Evolutionary conservation across 2,888 invertebrate species (phyloP), one percentile per base, ranked within the genome.

Genomic region (Amorpha juglandis): DNA sequence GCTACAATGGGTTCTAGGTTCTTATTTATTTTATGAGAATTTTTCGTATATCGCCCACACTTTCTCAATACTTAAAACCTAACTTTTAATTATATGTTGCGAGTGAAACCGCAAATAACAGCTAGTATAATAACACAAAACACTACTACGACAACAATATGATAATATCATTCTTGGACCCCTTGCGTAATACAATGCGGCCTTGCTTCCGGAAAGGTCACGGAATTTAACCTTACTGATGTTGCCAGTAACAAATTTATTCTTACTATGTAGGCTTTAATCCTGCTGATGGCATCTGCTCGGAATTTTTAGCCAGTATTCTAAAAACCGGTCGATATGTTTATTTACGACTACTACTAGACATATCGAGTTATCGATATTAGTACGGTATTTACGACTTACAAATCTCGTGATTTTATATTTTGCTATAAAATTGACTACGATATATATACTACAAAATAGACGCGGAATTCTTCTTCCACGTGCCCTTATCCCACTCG

Each of bases 181-280:
- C 68, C 71, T 82, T 79, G 73, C 75, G 69, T 77, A 77, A 79
- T 78, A 77, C 77, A 79, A 69, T 75, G 33, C 78, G 84, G 74
- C 91, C 91, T 91, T 80, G 90, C 86, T 86, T 87, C 88, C 81
- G 83, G 76, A 88, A 87, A 91, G 91, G 91, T 89, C 89, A 80
- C 68, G 68, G 68, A 68, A 68, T 63, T 69, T 80, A 87, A 88
- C 91, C 89, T 90, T 65, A 66, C 66, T 63, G 69, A 65, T 68
- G 70, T 66, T 65, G 68, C 71, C 76, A 72, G 78, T 71, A 77
- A 82, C 77, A 80, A 84, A 87, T 86, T 82, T 74, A 79, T 80
- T 78, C 76, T 72, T 69, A 70, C 70, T 68, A 66, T 73, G 67
- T 67, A 70, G 68, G 71, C 71, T 69, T 66, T 67, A 74, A 71